Evolutionary conservation across 2,797 vertebrate genomes (phyloP), one percentile per base, ranked within the genome.

Genomic region (Neomorphus geoffroyi): DNA sequence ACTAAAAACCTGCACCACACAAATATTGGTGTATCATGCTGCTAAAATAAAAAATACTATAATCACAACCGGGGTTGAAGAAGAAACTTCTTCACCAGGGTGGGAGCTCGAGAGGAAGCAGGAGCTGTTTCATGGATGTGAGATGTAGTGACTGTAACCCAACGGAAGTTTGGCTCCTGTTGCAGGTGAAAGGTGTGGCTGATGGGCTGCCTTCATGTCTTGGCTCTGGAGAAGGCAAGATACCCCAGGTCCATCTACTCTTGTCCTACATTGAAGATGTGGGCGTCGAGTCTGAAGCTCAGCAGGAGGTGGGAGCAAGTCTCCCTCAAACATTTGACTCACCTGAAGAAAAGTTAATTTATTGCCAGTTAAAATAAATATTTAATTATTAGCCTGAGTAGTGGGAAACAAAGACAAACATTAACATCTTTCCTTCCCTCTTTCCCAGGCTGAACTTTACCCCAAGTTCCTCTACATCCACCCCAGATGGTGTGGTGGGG

Each of bases 401-500:
- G 13, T 54, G 37, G 48, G 46, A 93, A 89, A 53, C 28, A 61
- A 61, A 32, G 39, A 50, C 27, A 61, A 81, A 30, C 0, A 1
- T 50, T 66, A 33, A 2, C 13, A 61, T 7, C 4, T 78, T 88
- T 74, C 2, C 2, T 67, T 0, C 7, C 12, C 3, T 0, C 8
- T 69, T 89, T 72, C 17, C 33, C 35, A 70, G 15, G 37, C 51
- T 77, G 22, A 58, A 0, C 32, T 85, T 66, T 23, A 33, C 18
- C 79, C n/a, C n/a, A 39, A 22, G 18, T 65, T 67, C 71, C 33
- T 90, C 53, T 51, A 11, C 7, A 26, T 9, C 5, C 8, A 4
- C 3, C 22, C 22, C 8, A 7, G 70, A 18, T 0, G 0, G 13
- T 35, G 26, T 30, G 32, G 11, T 0, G 0, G 9, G 15, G 9